Conservation (phyloP, 2,113 vertebrate species). For the Gambusia affinis region DNA sequence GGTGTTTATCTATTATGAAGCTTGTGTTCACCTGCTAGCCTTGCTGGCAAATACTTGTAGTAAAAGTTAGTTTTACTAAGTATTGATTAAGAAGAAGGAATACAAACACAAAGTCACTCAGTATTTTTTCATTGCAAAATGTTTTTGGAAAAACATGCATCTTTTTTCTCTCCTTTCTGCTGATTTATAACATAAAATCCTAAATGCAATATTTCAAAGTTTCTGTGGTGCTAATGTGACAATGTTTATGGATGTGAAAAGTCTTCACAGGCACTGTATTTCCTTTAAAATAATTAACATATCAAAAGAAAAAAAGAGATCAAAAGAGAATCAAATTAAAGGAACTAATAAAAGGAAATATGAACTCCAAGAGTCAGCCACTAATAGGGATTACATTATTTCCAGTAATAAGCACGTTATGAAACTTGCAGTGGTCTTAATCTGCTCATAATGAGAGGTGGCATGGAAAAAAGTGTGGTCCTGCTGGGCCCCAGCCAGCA, state of each 20-base stretch:
- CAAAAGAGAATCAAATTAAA: constrained; percentile 15
- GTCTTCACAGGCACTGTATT: neutral
- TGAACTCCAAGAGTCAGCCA: constrained; percentile 44
- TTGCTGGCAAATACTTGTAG: neutral
- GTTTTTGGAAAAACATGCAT: neutral
- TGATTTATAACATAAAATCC: neutral
- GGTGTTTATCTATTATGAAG: too few relatives aligned
- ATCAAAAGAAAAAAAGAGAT: neutral
- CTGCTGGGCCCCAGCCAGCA: constrained; percentile 52
- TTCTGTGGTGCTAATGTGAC: neutral
- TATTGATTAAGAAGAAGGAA: neutral
- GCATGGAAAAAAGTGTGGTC: constrained; percentile 61
- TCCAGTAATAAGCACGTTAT: constrained; percentile 70
- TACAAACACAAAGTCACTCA: neutral
- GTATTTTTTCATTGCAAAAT: neutral
- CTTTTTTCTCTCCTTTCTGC: neutral
- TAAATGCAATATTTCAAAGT: neutral
- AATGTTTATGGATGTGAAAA: neutral
- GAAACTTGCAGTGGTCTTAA: constrained; percentile 70
- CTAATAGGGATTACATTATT: constrained; percentile 53
- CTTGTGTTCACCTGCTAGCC: too few relatives aligned
- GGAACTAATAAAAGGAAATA: constrained; percentile 39
- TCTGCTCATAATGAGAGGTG: constrained; percentile 74
- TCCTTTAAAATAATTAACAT: neutral
- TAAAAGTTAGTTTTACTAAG: neutral